Base-by-base conservation (phyloP, 2,888 invertebrate genomes). In the Orchesellides sinensis region DNA sequence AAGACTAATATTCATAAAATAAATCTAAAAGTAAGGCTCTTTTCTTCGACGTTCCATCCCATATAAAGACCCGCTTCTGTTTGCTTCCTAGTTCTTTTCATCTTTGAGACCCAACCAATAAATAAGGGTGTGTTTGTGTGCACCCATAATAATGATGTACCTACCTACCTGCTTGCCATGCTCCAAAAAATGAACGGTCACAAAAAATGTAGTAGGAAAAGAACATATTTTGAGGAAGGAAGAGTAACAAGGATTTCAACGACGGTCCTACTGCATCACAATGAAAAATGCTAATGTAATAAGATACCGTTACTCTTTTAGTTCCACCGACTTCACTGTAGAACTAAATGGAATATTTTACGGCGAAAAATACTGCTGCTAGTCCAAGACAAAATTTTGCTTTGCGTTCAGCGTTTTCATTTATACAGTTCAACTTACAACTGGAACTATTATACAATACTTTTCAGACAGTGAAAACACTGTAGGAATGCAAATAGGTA, bases 251-350 rank as follows among this genome's bases (percentile, higher is more conserved):
- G 59, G 49, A 40, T 14, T 73, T 65, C 27, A 54, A 66, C 65
- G 54, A 56, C 56, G 40, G 54, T 66, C 35, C 70, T 45, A 10
- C 59, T 66, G 23, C 54, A 75, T 75, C 35, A 66, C 66, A 75
- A 75, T 75, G 75, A 75, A 75, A 75, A 75, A 75, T 75, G 75
- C 56, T 75, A 75, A 75, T 75, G 75, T 75, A 75, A 75, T 75
- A 75, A 32, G 73, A 75, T 75, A 63, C 75, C 27, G 65, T 52
- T 65, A 40, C 4, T 4, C 40, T 56, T 45, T 40, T 40, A 40
- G 40, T 8, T 40, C 40, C 40, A n/a, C n/a, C n/a, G n/a, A n/a
- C n/a, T n/a, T n/a, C n/a, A n/a, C n/a, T n/a, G n/a, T n/a, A n/a
- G n/a, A n/a, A n/a, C n/a, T n/a, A n/a, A n/a, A n/a, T n/a, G n/a